A percentile compares a stretch with the other conserved stretches of the same genome.
Evolutionary conservation across 2,797 vertebrate genomes (phyloP).

Genomic region (Enteromius unitaeniatus): DNA sequence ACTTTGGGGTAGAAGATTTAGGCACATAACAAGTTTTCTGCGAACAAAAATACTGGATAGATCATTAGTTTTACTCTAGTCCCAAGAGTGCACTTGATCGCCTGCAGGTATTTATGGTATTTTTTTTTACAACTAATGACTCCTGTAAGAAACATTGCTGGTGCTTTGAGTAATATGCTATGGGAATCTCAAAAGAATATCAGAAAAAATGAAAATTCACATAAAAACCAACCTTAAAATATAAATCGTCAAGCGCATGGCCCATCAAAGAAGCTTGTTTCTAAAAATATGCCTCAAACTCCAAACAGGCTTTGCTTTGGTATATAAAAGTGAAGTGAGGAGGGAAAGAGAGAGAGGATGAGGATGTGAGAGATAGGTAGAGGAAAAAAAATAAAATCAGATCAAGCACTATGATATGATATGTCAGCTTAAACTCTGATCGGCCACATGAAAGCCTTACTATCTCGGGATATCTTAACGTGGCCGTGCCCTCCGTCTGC

Average conservation of each 20-base stretch:
- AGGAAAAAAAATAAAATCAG: not conserved
- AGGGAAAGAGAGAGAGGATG: slow-evolving; percentile 7
- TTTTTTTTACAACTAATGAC: not conserved
- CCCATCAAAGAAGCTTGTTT: slow-evolving; percentile 27
- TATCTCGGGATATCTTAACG: slow-evolving; percentile 15
- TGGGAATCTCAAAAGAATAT: not conserved
- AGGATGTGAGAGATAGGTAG: slow-evolving; percentile 16
- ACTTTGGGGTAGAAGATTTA: not conserved
- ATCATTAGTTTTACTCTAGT: slow-evolving; percentile 30
- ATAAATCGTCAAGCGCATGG: slow-evolving; percentile 9
- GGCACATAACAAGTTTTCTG: not conserved
- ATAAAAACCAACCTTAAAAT: slow-evolving; percentile 7
- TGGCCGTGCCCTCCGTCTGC: slow-evolving; percentile 21
- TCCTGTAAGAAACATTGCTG: slow-evolving; percentile 7
- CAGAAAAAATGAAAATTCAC: not conserved
- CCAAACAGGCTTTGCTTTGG: slow-evolving; percentile 41
- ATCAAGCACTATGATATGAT: slow-evolving; percentile 19
- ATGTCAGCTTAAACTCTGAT: slow-evolving; percentile 29
- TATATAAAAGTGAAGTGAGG: slow-evolving; percentile 16
- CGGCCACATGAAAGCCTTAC: slow-evolving; percentile 37
- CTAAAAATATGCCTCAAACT: slow-evolving; percentile 36
- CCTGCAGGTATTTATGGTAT: slow-evolving; percentile 2
- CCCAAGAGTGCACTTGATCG: not conserved
- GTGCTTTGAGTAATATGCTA: not conserved
- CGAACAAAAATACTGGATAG: not conserved